These are phyloP conservation scores for Ephialtes manifestator DNA, from an alignment of 2,888 invertebrate species.

Conservation along the genomic window DNA sequence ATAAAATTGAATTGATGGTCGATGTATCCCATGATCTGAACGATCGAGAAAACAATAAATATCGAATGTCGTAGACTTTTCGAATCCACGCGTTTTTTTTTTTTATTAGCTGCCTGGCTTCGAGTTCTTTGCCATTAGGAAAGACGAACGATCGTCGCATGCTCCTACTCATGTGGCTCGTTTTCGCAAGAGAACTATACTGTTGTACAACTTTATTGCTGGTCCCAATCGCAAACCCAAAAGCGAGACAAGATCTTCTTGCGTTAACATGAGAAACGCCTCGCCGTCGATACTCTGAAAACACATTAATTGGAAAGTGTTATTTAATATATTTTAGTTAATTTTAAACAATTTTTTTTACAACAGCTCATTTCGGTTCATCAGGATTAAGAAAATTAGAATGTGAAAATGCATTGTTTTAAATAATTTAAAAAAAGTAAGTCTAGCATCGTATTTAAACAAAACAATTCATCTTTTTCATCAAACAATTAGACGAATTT, in stretches of 20 bases:
- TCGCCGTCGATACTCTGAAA: conserved; percentile 92
- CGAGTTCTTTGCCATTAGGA: conserved; percentile 36
- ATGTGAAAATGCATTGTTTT: too few species aligned
- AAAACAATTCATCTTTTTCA: too few species aligned
- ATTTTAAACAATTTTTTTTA: background rate
- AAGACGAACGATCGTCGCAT: conserved; percentile 38
- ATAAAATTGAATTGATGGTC: background rate
- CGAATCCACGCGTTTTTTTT: conserved; percentile 17
- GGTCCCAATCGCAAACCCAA: conserved; percentile 94
- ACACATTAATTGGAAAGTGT: conserved; percentile 62
- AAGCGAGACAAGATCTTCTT: conserved; percentile 92
- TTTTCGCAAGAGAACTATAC: conserved; percentile 88
- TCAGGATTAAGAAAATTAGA: too few species aligned
- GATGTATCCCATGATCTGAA: background rate
- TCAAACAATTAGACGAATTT: too few species aligned
- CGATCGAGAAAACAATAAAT: conserved; percentile 9
- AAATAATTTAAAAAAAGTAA: too few species aligned
- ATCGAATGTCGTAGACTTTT: background rate
- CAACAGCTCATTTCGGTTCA: background rate
- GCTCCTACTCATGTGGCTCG: conserved; percentile 80
- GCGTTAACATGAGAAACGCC: conserved; percentile 93
- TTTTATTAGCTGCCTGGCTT: conserved; percentile 60
- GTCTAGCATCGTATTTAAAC: too few species aligned
- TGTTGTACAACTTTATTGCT: conserved; percentile 93
- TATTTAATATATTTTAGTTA: background rate